Percentiles rank a stretch among this genome's conserved stretches.
phyloP scores from a whole-genome alignment of 2,113 vertebrate species.

The Accipiter virgatus region DNA sequence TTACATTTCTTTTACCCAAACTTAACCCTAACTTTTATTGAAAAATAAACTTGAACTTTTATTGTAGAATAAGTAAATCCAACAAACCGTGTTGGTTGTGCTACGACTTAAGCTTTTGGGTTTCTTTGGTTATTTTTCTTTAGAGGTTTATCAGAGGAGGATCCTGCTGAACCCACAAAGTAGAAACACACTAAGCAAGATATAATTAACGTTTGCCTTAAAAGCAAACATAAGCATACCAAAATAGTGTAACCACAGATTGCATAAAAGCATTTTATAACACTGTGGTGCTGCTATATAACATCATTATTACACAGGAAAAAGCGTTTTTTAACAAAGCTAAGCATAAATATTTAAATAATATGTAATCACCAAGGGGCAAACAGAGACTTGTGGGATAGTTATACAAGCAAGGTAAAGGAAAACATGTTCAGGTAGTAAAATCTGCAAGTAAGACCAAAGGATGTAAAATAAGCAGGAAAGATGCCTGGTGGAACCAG shows the following conservation, averaged over 20 bases:
- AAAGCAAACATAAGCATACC: neutral
- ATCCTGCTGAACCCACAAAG: neutral
- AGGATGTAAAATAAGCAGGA: neutral
- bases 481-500: fast-evolving
- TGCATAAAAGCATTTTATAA: neutral
- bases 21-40: neutral
- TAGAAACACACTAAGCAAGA: neutral
- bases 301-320: neutral
- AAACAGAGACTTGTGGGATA: neutral
- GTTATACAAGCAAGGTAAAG: neutral
- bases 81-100: fast-evolving
- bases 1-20: neutral
- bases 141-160: neutral
- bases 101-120: neutral
- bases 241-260: fast-evolving
- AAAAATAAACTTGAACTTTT: neutral
- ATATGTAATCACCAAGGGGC: neutral
- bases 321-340: neutral
- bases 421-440: neutral
- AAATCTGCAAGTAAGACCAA: neutral
- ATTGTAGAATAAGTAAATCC: neutral
- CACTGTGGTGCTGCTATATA: neutral
- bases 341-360: neutral
- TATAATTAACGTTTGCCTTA: neutral
- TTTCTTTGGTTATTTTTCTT: neutral